phyloP scores from a whole-genome alignment of 30 jellyfish, hydroid and myxozoan genomes.

The Pelagia noctiluca region DNA sequence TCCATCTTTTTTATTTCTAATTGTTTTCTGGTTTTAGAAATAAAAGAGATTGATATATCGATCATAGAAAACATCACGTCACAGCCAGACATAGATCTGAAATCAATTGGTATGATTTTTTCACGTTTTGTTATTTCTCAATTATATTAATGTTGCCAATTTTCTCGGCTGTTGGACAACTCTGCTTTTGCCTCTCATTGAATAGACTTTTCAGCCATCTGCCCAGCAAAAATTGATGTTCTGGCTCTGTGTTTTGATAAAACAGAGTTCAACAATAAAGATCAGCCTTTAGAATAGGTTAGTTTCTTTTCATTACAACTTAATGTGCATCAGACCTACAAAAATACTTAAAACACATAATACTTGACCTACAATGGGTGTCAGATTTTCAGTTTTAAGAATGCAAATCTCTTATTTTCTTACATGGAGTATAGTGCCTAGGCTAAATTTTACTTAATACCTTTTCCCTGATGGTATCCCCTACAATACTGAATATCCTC shows the following conservation, averaged over 20 bases:
- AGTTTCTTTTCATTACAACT: too few relatives aligned
- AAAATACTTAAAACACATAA: too few relatives aligned
- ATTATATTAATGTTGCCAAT: neutral
- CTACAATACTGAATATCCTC: too few relatives aligned
- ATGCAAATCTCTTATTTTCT: too few relatives aligned
- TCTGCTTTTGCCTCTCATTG: neutral
- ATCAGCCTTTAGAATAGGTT: too few relatives aligned
- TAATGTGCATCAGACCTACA: too few relatives aligned
- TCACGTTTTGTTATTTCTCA: neutral
- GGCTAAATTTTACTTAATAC: too few relatives aligned
- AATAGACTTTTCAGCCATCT: too few relatives aligned
- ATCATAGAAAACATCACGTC: conserved; percentile 55
- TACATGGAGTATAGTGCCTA: too few relatives aligned
- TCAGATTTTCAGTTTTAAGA: too few relatives aligned
- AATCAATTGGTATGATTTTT: conserved; percentile 51
- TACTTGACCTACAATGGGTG: too few relatives aligned
- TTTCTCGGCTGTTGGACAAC: neutral
- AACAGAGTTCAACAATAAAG: neutral
- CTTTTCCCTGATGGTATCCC: too few relatives aligned
- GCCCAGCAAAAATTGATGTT: neutral
- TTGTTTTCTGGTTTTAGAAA: conserved; percentile 28
- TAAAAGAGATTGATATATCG: conserved; percentile 45
- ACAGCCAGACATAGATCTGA: conserved; percentile 44
- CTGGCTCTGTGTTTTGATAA: neutral
- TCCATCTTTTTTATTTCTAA: neutral